phyloP scores from a whole-genome alignment of 2,888 invertebrate genomes.

The Melinopterus prodromus region DNA sequence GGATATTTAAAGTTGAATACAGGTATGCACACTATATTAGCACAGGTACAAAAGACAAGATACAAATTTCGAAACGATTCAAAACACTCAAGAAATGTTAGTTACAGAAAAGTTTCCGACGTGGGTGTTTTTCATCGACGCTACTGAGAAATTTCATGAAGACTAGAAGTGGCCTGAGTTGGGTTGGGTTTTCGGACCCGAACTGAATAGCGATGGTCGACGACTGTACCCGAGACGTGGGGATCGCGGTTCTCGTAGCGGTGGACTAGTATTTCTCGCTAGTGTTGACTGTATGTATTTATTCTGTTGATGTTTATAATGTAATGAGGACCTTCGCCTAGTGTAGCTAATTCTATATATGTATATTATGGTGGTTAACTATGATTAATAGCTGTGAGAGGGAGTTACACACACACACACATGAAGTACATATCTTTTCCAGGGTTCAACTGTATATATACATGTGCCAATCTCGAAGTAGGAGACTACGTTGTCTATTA shows the following conservation, averaged over 20 bases:
- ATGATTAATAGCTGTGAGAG: conserved; percentile 37
- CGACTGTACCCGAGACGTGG: background rate
- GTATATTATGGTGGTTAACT: background rate
- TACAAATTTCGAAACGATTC: too few relatives aligned
- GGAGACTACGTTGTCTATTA: conserved; percentile 49
- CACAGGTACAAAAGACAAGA: too few relatives aligned
- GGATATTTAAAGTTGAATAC: too few relatives aligned
- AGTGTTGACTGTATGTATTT: conserved; percentile 55
- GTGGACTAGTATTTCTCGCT: conserved; percentile 36
- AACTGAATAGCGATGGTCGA: background rate
- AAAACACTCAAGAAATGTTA: too few relatives aligned
- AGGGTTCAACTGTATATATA: conserved; percentile 61
- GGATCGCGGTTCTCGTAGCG: conserved; percentile 13
- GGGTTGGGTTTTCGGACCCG: background rate
- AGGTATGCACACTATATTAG: too few relatives aligned
- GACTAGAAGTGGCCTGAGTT: background rate
- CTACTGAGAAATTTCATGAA: too few relatives aligned
- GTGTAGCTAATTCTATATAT: conserved; percentile 41
- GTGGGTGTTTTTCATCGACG: too few relatives aligned
- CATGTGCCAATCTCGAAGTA: conserved; percentile 59
- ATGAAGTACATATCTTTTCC: conserved; percentile 61
- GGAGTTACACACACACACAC: conserved; percentile 55
- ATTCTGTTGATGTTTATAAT: conserved; percentile 45
- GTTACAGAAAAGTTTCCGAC: too few relatives aligned
- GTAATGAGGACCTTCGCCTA: conserved; percentile 44